Percentiles rank a stretch among this genome's conserved stretches.
These are phyloP conservation scores for Hyles vespertilio DNA, from an alignment of 1,140 invertebrate species.

Conservation along the genomic window DNA sequence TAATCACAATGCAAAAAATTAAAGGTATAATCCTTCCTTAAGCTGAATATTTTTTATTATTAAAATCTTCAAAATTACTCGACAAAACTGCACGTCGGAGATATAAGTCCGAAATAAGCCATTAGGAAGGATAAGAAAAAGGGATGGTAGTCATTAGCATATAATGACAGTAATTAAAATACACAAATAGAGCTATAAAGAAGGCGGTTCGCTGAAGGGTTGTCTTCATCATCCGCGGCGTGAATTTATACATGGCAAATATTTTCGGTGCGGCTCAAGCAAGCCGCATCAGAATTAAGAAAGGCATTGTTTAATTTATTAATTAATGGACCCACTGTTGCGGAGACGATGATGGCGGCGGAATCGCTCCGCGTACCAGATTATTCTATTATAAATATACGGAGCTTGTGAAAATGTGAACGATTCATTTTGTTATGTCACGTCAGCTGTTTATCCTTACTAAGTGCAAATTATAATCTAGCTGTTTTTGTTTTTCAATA, in stretches of 20 bases:
- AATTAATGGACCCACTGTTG: conserved; percentile 68
- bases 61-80: conserved; percentile 65
- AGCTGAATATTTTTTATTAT: conserved; percentile 59
- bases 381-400: conserved; percentile 15
- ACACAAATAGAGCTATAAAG: conserved; percentile 77
- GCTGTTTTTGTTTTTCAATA: too few species aligned
- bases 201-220: conserved; percentile 70
- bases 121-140: conserved; percentile 76
- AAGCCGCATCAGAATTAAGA: conserved; percentile 58
- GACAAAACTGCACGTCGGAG: conserved; percentile 58
- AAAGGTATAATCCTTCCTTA: conserved; percentile 51
- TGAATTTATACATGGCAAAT: conserved; percentile 74
- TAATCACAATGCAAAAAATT: conserved; percentile 66
- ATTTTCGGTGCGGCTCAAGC: conserved; percentile 64
- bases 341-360: conserved; percentile 40
- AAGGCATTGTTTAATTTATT: conserved; percentile 72
- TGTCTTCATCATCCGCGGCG: conserved; percentile 69
- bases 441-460: too few species aligned
- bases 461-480: too few species aligned
- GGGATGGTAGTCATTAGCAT: conserved; percentile 76
- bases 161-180: conserved; percentile 78
- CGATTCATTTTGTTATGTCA: neutral
- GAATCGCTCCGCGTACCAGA: conserved; percentile 30
- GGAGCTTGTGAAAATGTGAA: conserved; percentile 6
- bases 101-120: conserved; percentile 72